A percentile compares a stretch with the other conserved stretches of the same genome.
phyloP scores from a whole-genome alignment of 2,113 vertebrate genomes.

The Butastur rufipennis region DNA sequence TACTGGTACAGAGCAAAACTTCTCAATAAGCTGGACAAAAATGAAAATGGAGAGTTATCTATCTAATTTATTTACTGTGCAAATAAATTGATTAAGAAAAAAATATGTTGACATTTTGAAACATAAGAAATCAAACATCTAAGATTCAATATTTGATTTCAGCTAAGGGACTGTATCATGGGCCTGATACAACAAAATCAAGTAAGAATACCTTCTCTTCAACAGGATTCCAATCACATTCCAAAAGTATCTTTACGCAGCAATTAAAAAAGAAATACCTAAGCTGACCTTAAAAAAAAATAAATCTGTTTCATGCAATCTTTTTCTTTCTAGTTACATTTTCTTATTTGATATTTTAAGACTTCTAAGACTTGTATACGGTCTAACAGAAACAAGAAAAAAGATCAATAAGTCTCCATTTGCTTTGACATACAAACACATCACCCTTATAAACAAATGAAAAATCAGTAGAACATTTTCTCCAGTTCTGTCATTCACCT shows the following conservation, averaged over 20 bases:
- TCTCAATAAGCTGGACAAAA: background rate
- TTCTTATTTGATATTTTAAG: background rate
- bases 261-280: background rate
- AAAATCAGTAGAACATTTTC: background rate
- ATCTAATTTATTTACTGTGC: background rate
- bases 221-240: background rate
- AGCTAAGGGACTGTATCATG: background rate
- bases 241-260: background rate
- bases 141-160: background rate
- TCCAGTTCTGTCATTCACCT: background rate
- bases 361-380: background rate
- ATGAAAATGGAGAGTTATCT: background rate
- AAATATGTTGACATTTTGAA: background rate
- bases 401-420: background rate
- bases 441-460: background rate
- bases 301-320: background rate
- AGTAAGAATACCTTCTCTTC: background rate
- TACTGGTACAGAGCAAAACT: background rate
- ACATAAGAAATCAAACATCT: background rate
- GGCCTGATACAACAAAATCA: background rate
- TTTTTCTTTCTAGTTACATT: background rate
- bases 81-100: background rate
- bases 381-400: background rate
- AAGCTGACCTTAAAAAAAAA: background rate
- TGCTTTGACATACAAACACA: background rate